Evolutionary conservation across 2,113 vertebrate genomes (phyloP).

Genomic region (Carassius carassius): DNA sequence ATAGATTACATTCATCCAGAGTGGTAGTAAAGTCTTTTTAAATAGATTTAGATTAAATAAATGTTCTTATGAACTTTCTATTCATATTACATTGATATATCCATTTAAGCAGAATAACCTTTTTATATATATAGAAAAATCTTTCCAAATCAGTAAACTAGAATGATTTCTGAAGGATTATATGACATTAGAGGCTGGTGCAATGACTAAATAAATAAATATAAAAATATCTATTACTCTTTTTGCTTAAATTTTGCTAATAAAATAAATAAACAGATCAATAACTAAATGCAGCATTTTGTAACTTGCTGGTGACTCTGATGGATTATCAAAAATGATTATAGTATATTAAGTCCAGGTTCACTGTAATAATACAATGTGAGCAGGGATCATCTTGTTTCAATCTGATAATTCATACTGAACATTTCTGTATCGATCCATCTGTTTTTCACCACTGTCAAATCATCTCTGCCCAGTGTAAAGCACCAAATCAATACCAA

Average conservation of each 20-base stretch:
- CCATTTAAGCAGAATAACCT: not conserved
- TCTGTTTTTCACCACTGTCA: conserved; percentile 62
- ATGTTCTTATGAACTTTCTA: no score
- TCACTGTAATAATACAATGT: conserved; percentile 60
- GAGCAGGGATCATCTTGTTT: conserved; percentile 70
- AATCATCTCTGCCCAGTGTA: conserved; percentile 61
- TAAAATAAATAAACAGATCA: no score
- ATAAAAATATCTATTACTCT: no score
- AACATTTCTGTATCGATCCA: conserved; percentile 23
- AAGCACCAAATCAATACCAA: conserved; percentile 63
- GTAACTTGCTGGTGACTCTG: conserved; percentile 17
- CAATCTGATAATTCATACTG: conserved; percentile 59
- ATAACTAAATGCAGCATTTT: not conserved
- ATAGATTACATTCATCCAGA: no score
- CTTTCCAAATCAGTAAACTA: not conserved
- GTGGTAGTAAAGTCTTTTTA: no score
- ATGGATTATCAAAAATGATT: conserved; percentile 71
- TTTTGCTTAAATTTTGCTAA: not conserved
- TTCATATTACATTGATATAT: no score
- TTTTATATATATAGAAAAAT: not conserved
- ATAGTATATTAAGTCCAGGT: conserved; percentile 64
- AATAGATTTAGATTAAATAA: no score
- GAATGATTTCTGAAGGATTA: not conserved
- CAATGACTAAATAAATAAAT: not conserved
- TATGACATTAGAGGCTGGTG: not conserved